Evolutionary conservation across 2,797 vertebrate genomes (phyloP), one percentile per base, ranked within the genome.

Genomic region (Acrossocheilus fasciatus): DNA sequence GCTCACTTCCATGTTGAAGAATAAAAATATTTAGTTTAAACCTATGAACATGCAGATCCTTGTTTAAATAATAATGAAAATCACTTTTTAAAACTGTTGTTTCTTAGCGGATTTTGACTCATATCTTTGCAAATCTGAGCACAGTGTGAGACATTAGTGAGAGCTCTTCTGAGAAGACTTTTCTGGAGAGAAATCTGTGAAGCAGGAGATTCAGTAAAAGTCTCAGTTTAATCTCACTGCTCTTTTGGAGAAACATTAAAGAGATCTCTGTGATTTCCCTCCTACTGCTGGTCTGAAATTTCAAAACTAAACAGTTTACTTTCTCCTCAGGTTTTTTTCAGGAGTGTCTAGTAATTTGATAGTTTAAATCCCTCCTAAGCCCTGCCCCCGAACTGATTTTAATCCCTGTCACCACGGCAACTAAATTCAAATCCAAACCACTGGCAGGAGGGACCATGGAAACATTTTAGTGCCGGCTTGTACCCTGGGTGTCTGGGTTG

Each of bases 361-460:
- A 76, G 85, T 75, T 87, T 52, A 66, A 68, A 72, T 62, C 85
- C 74, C 52, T 50, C 20, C n/a, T 52, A 81, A 82, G 14, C 75
- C 20, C 73, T 64, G 54, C 23, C 81, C 74, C 57, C 52, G 18
- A 62, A 26, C 82, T 87, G 68, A 89, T 90, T 90, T 87, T 79
- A 87, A 89, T 87, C 80, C 84, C 79, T 17, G 68, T 91, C 87
- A 54, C 87, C 81, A 75, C 77, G 72, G 87, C 91, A 88, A 90
- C 89, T 89, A 87, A 72, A 91, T 92, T 92, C 81, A 89, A 92
- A 91, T 92, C 89, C 85, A 90, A 86, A 89, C 91, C 88, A 90
- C 87, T 88, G 87, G 91, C 89, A 83, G 47, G 26, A 87, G 91
- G 86, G 90, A 82, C 86, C 79, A 41, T 45, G 82, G 64, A 91